Percentiles rank a stretch among this genome's conserved stretches.
Conservation (phyloP, 2,113 vertebrate species). For the Saiga tatarica region DNA sequence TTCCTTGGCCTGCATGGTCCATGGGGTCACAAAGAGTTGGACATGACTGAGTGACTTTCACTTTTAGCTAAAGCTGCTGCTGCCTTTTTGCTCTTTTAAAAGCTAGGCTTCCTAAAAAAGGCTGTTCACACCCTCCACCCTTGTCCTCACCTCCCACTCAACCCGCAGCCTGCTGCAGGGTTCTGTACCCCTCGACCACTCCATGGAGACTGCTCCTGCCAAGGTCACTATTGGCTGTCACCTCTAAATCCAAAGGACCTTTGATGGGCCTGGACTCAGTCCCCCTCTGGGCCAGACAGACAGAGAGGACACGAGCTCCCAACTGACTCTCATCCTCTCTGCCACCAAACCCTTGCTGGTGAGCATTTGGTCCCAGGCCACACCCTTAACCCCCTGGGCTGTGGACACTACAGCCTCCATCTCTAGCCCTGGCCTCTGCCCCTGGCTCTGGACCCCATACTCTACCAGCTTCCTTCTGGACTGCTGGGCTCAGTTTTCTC, state of each 20-base stretch:
- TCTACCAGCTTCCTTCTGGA: not conserved
- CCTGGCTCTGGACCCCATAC: not conserved
- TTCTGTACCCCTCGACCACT: not conserved
- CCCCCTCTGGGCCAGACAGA: not conserved
- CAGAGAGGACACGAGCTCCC: not conserved
- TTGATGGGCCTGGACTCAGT: not conserved
- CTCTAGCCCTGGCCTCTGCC: not conserved
- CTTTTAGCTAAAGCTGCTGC: not conserved
- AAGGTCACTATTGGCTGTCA: not conserved
- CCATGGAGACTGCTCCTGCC: not conserved
- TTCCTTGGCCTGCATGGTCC: not conserved
- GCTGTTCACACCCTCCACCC: not conserved
- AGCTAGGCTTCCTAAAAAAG: not conserved
- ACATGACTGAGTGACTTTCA: not conserved
- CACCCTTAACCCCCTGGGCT: not conserved
- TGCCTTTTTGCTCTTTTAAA: not conserved
- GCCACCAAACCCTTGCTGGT: not conserved
- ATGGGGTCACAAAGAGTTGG: not conserved
- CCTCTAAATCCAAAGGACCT: not conserved
- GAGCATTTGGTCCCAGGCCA: not conserved
- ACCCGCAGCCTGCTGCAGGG: not conserved
- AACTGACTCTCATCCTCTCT: not conserved
- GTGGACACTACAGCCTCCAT: not conserved
- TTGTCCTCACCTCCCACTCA: conserved; percentile 13
- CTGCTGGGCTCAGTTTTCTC: not conserved